Base-by-base conservation (phyloP, 2,888 invertebrate species). In the Lasiommata megera region DNA sequence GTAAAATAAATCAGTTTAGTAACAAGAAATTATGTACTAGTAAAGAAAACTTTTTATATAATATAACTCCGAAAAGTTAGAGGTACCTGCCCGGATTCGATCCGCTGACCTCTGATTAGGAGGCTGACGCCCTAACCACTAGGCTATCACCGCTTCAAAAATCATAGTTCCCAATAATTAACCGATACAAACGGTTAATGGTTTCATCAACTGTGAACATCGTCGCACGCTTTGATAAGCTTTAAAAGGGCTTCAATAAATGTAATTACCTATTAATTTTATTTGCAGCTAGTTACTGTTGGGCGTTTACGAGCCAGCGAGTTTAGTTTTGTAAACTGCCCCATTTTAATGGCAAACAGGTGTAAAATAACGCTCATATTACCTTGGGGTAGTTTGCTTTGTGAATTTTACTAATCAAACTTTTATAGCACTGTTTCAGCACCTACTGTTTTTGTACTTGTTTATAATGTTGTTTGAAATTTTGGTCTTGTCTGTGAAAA, bases 261-360 rank as follows among this genome's bases (percentile, higher is more conserved):
- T 54, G 54, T 46, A 57, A 43, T 58, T 44, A 9, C 8, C n/a
- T n/a, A 44, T 44, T 46, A 46, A 57, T 59, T 58, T 62, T 60
- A 62, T 57, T 62, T 57, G 29, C 55, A 48, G 44, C 57, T 17
- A 52, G 54, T 55, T 62, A 57, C 58, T 51, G 55, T 44, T 37
- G 16, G 8, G 37, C 31, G 56, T 59, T 52, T 54, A 56, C 54
- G 46, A 46, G 36, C 46, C 34, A 38, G 44, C 29, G 44, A 54
- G 41, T 56, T 57, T 57, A 60, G 54, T 60, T 62, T 58, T 34
- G 61, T 60, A 61, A 63, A 59, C 56, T 56, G 53, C 38, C 50
- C 36, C 50, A 40, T 38, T 55, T 55, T 60, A 61, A 60, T 54
- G 53, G 50, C 37, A 28, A 38, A 54, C 61, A 61, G 54, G 61